Evolutionary conservation across 2,797 vertebrate species (phyloP).

Genomic region (Darevskia mixta): DNA sequence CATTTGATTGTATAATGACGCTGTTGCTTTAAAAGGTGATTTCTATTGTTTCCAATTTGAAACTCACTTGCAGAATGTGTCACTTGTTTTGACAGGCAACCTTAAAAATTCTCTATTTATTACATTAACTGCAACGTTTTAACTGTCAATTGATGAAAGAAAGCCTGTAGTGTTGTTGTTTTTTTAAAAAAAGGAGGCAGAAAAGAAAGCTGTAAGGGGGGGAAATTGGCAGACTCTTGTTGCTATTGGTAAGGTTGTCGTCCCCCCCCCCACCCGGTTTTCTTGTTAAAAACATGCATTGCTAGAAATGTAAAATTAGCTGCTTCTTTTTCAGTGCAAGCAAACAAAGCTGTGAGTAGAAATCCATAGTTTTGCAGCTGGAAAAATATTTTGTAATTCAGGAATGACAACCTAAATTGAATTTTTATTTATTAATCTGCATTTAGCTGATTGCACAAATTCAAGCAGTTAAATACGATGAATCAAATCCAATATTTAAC

Average conservation of each 20-base stretch:
- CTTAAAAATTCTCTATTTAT: conserved; percentile 86
- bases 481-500: too few relatives aligned
- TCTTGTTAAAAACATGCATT: conserved; percentile 70
- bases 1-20: conserved; percentile 85
- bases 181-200: conserved; percentile 79
- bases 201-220: conserved; percentile 78
- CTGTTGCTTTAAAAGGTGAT: conserved; percentile 85
- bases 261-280: neutral
- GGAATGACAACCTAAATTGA: conserved; percentile 58
- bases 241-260: conserved; percentile 72
- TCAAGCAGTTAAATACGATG: conserved; percentile 2
- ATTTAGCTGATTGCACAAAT: conserved; percentile 42
- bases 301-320: conserved; percentile 80
- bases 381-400: conserved; percentile 63
- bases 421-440: conserved; percentile 45
- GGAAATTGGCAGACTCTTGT: conserved; percentile 81
- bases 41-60: conserved; percentile 83
- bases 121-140: conserved; percentile 86
- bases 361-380: conserved; percentile 63
- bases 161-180: conserved; percentile 79
- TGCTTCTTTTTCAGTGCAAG: conserved; percentile 70
- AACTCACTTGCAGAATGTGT: conserved; percentile 82
- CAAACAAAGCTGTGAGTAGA: conserved; percentile 75
- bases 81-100: conserved; percentile 85
- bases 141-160: conserved; percentile 86